Conservation (phyloP, 2,888 invertebrate genomes). For the Taphrorychus bicolor region DNA sequence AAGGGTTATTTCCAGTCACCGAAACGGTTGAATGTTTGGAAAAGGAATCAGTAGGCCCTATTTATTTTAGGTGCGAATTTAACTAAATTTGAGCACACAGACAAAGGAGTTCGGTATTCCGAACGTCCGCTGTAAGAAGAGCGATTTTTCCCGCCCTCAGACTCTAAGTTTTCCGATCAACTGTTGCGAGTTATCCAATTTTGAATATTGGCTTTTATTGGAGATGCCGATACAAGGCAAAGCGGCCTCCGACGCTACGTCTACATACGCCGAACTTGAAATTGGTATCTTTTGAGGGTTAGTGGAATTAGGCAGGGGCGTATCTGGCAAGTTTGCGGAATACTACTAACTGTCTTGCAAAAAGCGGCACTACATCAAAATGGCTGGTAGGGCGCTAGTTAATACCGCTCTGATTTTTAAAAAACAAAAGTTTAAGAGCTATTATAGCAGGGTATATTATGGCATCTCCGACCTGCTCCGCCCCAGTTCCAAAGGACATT, state of each 20-base stretch:
- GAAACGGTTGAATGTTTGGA: no score
- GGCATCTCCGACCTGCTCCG: slow-evolving; percentile 6
- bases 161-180: slow-evolving; percentile 51
- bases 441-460: background rate
- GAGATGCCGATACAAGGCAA: slow-evolving; percentile 30
- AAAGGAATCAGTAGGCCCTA: no score
- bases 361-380: no score
- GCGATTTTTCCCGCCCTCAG: background rate
- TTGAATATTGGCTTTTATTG: slow-evolving; percentile 50
- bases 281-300: slow-evolving; percentile 27
- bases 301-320: slow-evolving; percentile 22
- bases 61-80: no score
- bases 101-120: no score
- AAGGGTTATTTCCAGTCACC: background rate
- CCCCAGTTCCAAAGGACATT: slow-evolving; percentile 16
- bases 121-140: background rate
- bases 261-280: slow-evolving; percentile 25
- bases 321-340: background rate
- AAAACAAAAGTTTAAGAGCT: no score
- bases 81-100: no score
- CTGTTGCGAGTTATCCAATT: slow-evolving; percentile 55
- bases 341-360: no score
- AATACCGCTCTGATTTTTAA: no score
- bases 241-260: slow-evolving; percentile 38
- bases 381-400: no score